A percentile compares a stretch with the other conserved stretches of the same genome.
These are phyloP conservation scores for Protaetia brevitarsis DNA, from an alignment of 1,140 invertebrate genomes.

Conservation along the genomic window DNA sequence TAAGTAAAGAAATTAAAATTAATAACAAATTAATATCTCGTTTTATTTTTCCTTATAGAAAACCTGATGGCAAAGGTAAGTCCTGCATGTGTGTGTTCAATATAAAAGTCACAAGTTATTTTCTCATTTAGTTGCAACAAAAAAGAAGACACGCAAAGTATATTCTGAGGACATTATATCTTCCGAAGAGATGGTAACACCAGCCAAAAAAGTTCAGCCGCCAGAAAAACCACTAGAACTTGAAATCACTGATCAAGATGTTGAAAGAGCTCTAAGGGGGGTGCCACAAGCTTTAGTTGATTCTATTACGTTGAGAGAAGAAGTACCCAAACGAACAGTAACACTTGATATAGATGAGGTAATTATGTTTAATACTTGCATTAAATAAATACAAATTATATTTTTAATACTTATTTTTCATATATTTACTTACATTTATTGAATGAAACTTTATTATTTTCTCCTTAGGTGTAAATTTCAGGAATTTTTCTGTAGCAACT, in stretches of 20 bases:
- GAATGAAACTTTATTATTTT: too few relatives aligned
- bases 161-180: background rate
- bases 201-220: background rate
- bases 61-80: background rate
- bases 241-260: conserved; percentile 7
- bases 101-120: background rate
- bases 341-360: background rate
- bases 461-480: too few relatives aligned
- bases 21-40: background rate
- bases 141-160: background rate
- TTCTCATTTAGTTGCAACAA: background rate
- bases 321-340: background rate
- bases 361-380: background rate
- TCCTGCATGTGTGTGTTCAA: background rate
- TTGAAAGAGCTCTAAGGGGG: background rate
- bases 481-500: too few relatives aligned
- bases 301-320: background rate
- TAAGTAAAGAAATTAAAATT: background rate
- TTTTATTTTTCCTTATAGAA: background rate
- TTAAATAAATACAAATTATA: too few relatives aligned
- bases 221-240: background rate
- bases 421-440: too few relatives aligned
- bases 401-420: too few relatives aligned
- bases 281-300: background rate
- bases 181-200: background rate